Conservation (phyloP, 2,888 invertebrate species). For the Tipula unca region DNA sequence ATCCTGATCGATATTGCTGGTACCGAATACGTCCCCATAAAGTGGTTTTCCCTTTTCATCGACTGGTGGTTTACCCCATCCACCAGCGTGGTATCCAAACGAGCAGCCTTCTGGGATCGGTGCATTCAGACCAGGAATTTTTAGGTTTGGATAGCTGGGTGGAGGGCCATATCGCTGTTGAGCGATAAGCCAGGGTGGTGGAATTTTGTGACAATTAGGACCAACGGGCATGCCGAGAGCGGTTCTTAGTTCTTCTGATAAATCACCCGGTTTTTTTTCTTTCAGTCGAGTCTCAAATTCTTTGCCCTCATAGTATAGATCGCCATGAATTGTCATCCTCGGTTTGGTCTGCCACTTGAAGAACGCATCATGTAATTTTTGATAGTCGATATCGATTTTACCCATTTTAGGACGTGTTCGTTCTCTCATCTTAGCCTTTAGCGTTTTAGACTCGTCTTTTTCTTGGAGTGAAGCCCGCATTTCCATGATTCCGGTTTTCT, state of each 20-base stretch:
- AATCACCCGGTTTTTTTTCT: conserved; percentile 97
- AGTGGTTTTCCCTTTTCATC: conserved; percentile 96
- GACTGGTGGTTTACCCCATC: conserved; percentile 99
- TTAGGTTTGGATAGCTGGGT: conserved; percentile 96
- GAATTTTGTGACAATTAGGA: conserved; percentile 81
- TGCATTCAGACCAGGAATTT: conserved; percentile 95
- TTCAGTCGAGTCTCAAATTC: conserved; percentile 96
- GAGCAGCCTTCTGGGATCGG: conserved; percentile 96
- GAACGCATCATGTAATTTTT: conserved; percentile 98
- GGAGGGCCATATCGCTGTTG: conserved; percentile 82
- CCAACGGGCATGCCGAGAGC: conserved; percentile 99
- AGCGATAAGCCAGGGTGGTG: conserved; percentile 83
- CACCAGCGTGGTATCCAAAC: conserved; percentile 98
- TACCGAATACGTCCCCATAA: conserved; percentile 98
- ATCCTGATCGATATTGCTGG: conserved; percentile 62
- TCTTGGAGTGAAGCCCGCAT: conserved; percentile 98
- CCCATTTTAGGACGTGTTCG: conserved; percentile 94
- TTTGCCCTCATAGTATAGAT: conserved; percentile 97
- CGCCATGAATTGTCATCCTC: conserved; percentile 97
- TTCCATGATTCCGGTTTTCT: conserved; percentile 99
- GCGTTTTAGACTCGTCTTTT: conserved; percentile 88
- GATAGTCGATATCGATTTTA: conserved; percentile 99
- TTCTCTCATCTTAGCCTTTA: conserved; percentile 97
- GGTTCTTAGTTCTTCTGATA: conserved; percentile 90
- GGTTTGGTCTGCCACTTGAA: conserved; percentile 99